A percentile compares a stretch with the other conserved stretches of the same genome.
These are phyloP conservation scores for Balearica regulorum DNA, from an alignment of 2,797 vertebrate genomes.

Conservation along the genomic window DNA sequence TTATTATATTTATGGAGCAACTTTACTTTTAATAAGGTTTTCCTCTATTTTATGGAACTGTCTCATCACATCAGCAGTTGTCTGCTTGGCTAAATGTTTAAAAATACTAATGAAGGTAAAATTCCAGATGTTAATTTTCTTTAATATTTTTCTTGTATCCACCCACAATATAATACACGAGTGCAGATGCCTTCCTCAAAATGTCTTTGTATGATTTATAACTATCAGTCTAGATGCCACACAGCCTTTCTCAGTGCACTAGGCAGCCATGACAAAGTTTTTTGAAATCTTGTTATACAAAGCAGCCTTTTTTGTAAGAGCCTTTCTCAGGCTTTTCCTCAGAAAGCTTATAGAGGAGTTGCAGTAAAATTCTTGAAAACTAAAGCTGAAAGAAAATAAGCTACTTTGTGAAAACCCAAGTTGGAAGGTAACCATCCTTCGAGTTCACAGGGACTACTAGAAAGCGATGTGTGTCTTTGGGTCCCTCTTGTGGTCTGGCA, in stretches of 20 bases:
- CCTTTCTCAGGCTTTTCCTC: not conserved
- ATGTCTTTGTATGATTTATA: not conserved
- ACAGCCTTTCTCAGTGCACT: not conserved
- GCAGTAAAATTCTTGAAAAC: not conserved
- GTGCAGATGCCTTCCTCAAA: not conserved
- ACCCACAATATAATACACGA: not conserved
- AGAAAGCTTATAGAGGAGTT: not conserved
- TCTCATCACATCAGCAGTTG: not conserved
- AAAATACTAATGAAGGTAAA: conserved; percentile 22
- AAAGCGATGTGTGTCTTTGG: not conserved
- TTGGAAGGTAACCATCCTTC: not conserved
- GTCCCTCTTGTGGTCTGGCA: conserved; percentile 62
- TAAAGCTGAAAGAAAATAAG: not conserved
- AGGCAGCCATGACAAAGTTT: not conserved
- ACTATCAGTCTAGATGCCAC: not conserved
- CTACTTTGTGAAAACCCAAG: not conserved
- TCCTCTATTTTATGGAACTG: conserved; percentile 22
- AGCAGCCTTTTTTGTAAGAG: not conserved
- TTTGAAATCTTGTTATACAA: not conserved
- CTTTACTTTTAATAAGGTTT: conserved; percentile 16
- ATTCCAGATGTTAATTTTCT: not conserved
- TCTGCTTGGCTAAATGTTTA: conserved; percentile 5
- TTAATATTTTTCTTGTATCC: not conserved
- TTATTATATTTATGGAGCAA: not conserved
- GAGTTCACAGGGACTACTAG: not conserved